Evolutionary conservation across 2,888 invertebrate genomes (phyloP), one percentile per base, ranked within the genome.

Genomic region (Eilema griseolum): DNA sequence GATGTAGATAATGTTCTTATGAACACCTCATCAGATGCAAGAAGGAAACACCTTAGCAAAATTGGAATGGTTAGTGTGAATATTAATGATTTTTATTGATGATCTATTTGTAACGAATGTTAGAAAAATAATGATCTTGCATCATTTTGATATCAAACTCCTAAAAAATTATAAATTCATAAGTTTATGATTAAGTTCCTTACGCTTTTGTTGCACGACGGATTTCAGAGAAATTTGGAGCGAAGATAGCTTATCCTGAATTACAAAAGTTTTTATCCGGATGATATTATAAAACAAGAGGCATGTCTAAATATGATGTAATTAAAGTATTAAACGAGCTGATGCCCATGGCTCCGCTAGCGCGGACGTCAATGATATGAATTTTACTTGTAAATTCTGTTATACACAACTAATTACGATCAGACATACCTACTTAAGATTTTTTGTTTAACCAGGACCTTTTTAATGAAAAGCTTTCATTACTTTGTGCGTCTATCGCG

Each of bases 171-270:
- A 52, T n/a, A 7, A 20, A 52, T 52, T 52, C 8, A 2, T 20
- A 52, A 52, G 52, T 52, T 52, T 52, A 20, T n/a, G n/a, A 52
- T 52, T 52, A 52, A 52, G 52, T 52, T n/a, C 8, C n/a, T 10
- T 52, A 52, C 2, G 52, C 52, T n/a, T 20, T 20, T 52, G 52
- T 52, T 7, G 46, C 46, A 20, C 5, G 2, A 20, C 14, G 46
- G 46, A 46, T 46, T 46, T 46, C 5, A 20, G 46, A 3, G 8
- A 52, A 52, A 52, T 52, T 46, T 52, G 52, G 52, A 52, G n/a
- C 52, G 52, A 52, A 52, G 52, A 52, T 52, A n/a, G 52, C 52
- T 52, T 52, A 52, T n/a, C 52, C 52, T 52, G 52, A 4, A 52
- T 52, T 52, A 8, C n/a, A 0, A 52, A 52, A 52, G n/a, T 52